Base-by-base conservation (phyloP, 92 coral and sea anemone genomes). In the Diadumene lineata region DNA sequence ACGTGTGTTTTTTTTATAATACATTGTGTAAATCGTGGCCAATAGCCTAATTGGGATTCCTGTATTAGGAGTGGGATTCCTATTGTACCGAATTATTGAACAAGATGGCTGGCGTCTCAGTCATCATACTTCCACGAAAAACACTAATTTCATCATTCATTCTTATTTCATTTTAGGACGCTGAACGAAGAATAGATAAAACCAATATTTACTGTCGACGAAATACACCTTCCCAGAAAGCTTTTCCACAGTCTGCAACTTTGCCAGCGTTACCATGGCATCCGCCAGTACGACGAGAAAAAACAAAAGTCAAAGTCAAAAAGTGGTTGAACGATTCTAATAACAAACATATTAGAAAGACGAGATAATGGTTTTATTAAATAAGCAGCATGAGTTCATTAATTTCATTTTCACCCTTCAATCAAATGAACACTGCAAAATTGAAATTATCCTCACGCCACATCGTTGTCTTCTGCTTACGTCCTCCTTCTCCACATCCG, bases 181-280 rank as follows among this genome's bases (percentile, higher is more conserved):
- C 79, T 9, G 91, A 87, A 48, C 70, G 81, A 33, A 82, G 68
- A 83, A 33, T 87, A 32, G 69, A 72, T 61, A 82, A 73, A 68
- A 72, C 87, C 1, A 87, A 87, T 48, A 77, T 87, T 25, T 87
- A 87, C 74, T 66, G 87, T 62, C 86, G 86, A 17, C 31, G 69
- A 23, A 21, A 56, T 16, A 60, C 10, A 7, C 28, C 58, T 56
- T 9, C 56, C 34, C 65, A 76, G 24, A 68, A 87, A 50, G 77
- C 73, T 23, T 22, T 82, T 46, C 78, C 85, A 56, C 38, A 76
- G 31, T 21, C 82, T 77, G 11, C 29, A 28, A 2, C 68, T 19
- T 67, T 84, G 27, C 85, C 79, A 25, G 92, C 97, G 11, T 77
- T 90, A 61, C 69, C 92, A 21, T 90, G 97, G 97, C 70, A 87